These are phyloP conservation scores for Pseudomyrmex cubaensis DNA, from an alignment of 1,140 invertebrate genomes.

Conservation along the genomic window DNA sequence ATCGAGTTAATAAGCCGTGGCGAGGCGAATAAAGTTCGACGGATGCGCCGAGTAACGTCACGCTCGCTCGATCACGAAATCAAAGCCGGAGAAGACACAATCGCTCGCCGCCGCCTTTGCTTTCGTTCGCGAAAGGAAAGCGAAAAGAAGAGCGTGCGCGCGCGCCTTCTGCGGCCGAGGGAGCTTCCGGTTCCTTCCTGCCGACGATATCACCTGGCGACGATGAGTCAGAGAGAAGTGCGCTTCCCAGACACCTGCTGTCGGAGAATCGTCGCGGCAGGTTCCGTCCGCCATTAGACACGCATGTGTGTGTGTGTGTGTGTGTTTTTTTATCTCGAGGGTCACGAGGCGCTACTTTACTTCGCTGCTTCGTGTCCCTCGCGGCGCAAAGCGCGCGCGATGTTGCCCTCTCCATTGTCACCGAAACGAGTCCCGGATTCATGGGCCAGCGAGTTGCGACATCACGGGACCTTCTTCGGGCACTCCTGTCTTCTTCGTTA, in stretches of 20 bases:
- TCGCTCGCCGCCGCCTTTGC: slow-evolving; percentile 26
- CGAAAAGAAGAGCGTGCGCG: slow-evolving; percentile 36
- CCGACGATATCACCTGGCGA: slow-evolving; percentile 75
- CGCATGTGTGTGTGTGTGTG: slow-evolving; percentile 2
- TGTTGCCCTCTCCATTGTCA: slow-evolving; percentile 69
- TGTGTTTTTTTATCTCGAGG: slow-evolving; percentile 8
- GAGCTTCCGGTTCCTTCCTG: slow-evolving; percentile 74
- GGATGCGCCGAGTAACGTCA: slow-evolving; percentile 49
- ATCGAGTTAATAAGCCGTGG: slow-evolving; percentile 55
- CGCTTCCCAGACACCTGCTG: slow-evolving; percentile 78
- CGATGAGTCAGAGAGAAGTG: slow-evolving; percentile 77
- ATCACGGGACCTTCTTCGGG: slow-evolving; percentile 67
- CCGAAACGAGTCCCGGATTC: slow-evolving; percentile 78
- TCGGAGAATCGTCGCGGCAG: slow-evolving; percentile 71
- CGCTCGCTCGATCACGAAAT: slow-evolving; percentile 42
- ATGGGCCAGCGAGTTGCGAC: slow-evolving; percentile 77
- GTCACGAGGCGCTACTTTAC: slow-evolving; percentile 37
- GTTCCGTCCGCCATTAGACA: slow-evolving; percentile 75
- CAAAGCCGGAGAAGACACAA: neutral
- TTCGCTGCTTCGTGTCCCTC: neutral
- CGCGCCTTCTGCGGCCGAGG: slow-evolving; percentile 41
- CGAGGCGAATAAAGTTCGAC: slow-evolving; percentile 42
- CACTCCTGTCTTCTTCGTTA: slow-evolving; percentile 48
- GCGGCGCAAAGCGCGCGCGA: slow-evolving; percentile 6
- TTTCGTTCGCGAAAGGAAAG: slow-evolving; percentile 38